Base-by-base conservation (phyloP, 2,888 invertebrate genomes). In the Heteromurus nitidus region DNA sequence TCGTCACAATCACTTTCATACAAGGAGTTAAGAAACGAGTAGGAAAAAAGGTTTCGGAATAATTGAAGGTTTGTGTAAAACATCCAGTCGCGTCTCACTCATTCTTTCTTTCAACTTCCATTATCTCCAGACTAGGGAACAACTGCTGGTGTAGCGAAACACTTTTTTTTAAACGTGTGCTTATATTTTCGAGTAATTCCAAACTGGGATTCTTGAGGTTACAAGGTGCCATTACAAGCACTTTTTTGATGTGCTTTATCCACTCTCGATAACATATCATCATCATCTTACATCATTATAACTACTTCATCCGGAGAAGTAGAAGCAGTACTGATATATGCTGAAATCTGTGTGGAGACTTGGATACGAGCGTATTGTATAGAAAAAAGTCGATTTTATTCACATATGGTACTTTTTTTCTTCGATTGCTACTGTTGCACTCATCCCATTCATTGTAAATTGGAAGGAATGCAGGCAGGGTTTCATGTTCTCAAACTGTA, bases 191-290 rank as follows among this genome's bases (percentile, higher is more conserved):
- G n/a, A n/a, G n/a, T n/a, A n/a, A n/a, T n/a, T 55, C 55, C 55
- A 24, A 24, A 55, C 47, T 36, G 36, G 13, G 36, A 36, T 50
- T 11, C 9, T 16, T 16, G 20, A 50, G 20, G 20, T 50, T 50
- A 20, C 31, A 62, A 72, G 72, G 62, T 64, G 64, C 64, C 53
- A 73, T 50, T 64, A 64, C 22, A 64, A 53, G 5, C 73, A 64
- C 73, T 28, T 64, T 64, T 31, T 60, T 60, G 36, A 47, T 73
- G 73, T 50, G 64, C 62, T 30, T 73, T 73, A 73, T 73, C 62
- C 47, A 62, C 20, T 26, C 47, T 50, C 47, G 73, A 62, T 73
- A 72, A 58, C 55, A 42, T 60, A 50, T 50, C 50, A 50, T 50
- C 20, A 50, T 64, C 64, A 73, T 62, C 44, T 73, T 11, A 13